These are phyloP conservation scores for Autographa pulchrina DNA, from an alignment of 2,888 invertebrate genomes.

Conservation along the genomic window DNA sequence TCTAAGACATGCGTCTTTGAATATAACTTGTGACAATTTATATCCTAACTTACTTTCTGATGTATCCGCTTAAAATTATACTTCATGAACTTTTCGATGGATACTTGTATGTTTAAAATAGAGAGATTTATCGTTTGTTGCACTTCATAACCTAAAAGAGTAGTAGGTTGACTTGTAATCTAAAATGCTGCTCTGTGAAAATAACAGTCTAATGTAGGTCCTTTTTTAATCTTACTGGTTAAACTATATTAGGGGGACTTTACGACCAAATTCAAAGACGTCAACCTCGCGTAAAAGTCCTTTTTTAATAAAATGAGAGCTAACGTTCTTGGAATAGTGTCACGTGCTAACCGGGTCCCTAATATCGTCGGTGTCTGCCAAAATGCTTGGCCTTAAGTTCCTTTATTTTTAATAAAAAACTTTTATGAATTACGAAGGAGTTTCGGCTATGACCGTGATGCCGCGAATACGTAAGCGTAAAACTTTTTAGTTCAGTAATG, in stretches of 20 bases:
- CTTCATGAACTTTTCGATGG: too few species aligned
- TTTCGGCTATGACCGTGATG: constrained; percentile 33
- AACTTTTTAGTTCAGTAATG: constrained; percentile 3
- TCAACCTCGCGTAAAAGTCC: constrained; percentile 30
- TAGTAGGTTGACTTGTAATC: too few species aligned
- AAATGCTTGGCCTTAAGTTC: constrained; percentile 54
- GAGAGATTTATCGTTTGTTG: too few species aligned
- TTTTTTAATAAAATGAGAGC: constrained; percentile 72
- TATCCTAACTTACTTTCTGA: too few species aligned
- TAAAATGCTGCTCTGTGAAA: too few species aligned
- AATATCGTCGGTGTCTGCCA: constrained; percentile 47
- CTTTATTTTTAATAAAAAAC: constrained; percentile 77
- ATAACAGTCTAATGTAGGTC: neutral
- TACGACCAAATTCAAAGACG: constrained; percentile 34
- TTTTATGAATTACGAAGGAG: constrained; percentile 61
- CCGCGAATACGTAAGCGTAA: constrained; percentile 17
- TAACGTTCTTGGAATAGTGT: constrained; percentile 69
- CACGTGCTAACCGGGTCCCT: constrained; percentile 69
- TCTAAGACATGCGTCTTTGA: too few species aligned
- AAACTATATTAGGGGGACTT: constrained; percentile 23
- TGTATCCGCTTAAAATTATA: too few species aligned
- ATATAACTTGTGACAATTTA: too few species aligned
- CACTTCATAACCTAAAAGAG: too few species aligned
- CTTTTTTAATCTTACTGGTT: neutral
- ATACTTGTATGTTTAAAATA: too few species aligned